Evolutionary conservation across 2,888 invertebrate species (phyloP).

Genomic region (Amphipoea lucens): DNA sequence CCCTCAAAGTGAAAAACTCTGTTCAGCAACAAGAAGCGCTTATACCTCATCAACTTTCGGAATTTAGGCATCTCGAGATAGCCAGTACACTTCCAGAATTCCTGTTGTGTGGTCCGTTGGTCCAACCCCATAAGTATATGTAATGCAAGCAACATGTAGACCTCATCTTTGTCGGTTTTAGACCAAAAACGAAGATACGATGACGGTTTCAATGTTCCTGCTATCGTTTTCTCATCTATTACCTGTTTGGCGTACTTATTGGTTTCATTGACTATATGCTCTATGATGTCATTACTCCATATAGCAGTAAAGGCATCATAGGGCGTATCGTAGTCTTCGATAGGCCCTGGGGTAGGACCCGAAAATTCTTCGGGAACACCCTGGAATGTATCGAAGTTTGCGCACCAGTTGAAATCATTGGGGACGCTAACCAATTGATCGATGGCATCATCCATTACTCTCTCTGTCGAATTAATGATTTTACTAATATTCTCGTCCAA

Average conservation of each 20-base stretch:
- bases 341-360: neutral
- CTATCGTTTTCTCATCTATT: neutral
- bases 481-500: neutral
- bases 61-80: neutral
- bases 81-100: neutral
- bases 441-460: neutral
- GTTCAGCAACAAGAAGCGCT: neutral
- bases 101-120: neutral
- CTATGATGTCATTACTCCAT: neutral
- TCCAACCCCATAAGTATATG: conserved; percentile 1
- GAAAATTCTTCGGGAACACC: neutral
- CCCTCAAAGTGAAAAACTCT: neutral
- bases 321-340: neutral
- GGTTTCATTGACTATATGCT: neutral
- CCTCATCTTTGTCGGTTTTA: neutral
- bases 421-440: neutral
- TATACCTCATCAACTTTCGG: neutral
- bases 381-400: neutral
- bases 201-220: conserved; percentile 1
- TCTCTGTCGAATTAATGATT: neutral
- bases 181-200: neutral
- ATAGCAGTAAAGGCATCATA: conserved; percentile 3
- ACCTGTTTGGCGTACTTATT: neutral
- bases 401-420: neutral
- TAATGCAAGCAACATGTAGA: conserved; percentile 1